Base-by-base conservation (phyloP, 2,797 vertebrate species). In the Nasua narica region DNA sequence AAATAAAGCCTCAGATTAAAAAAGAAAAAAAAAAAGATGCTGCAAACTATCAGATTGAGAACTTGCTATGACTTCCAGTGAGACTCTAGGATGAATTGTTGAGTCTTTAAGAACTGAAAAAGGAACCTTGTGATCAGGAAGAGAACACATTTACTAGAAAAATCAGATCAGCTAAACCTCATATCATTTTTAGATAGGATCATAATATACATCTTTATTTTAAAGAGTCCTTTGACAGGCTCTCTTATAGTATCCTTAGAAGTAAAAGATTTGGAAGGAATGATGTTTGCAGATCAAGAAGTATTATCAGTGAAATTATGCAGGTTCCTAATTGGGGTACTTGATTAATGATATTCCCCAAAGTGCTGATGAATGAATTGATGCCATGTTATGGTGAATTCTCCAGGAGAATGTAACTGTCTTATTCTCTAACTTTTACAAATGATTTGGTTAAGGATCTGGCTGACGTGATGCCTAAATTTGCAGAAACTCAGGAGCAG, bases 291-390 rank as follows among this genome's bases (percentile, higher is more conserved):
- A 40, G 25, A 92, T 32, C 87, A 93, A 91, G 74, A 85, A 62
- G 35, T 65, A 58, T 83, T 87, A 92, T 81, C 3, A 70, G 43
- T 87, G 14, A 37, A 83, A 58, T 87, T 94, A 94, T 18, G 19
- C 90, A 65, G 29, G 95, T 90, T 93, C 91, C 37, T 87, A 96
- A 90, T 90, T 91, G 62, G 50, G 84, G 13, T 72, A 65, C 43
- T 90, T 91, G 81, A 95, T 93, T 93, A 87, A 92, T 81, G 50
- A 89, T 78, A 95, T 65, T 96, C 50, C 54, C 76, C 35, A 76
- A 89, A 86, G 29, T 89, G n/a, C 78, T 95, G 79, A 91, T 87
- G 87, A 87, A 91, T 87, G 60, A 95, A 94, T 94, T 83, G 94
- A 91, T 74, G 70, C 35, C 14, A 84, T n/a, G 54, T 58, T 77